These are phyloP conservation scores for Slavum lentiscoides DNA, from an alignment of 2,888 invertebrate species.

Conservation along the genomic window DNA sequence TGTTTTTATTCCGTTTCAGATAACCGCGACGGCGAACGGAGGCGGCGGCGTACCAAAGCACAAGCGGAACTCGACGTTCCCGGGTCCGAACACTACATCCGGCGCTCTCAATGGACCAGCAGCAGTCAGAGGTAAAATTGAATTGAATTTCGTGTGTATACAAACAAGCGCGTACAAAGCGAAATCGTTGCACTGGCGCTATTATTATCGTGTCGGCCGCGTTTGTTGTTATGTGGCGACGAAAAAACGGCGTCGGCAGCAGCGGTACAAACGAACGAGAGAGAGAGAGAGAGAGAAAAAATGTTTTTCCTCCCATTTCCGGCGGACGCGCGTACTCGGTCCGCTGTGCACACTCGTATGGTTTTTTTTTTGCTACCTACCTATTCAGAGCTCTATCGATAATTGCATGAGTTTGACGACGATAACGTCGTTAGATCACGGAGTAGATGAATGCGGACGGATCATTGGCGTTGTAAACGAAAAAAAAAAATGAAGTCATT, in stretches of 20 bases:
- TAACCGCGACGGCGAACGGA: slow-evolving; percentile 35
- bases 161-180: neutral
- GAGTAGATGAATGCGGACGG: too few relatives aligned
- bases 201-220: neutral
- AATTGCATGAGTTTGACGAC: too few relatives aligned
- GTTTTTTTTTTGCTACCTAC: too few relatives aligned
- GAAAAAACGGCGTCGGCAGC: too few relatives aligned
- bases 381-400: neutral
- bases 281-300: too few relatives aligned
- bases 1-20: slow-evolving; percentile 1
- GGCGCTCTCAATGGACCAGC: slow-evolving; percentile 43
- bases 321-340: slow-evolving; percentile 19
- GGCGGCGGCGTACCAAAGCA: slow-evolving; percentile 29
- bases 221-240: too few relatives aligned
- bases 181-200: too few relatives aligned
- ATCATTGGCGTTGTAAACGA: too few relatives aligned
- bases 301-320: slow-evolving; percentile 2
- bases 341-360: too few relatives aligned
- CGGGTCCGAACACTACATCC: slow-evolving; percentile 49
- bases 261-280: too few relatives aligned
- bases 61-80: slow-evolving; percentile 52
- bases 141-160: slow-evolving; percentile 11
- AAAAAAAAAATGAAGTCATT: too few relatives aligned
- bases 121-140: slow-evolving; percentile 38
- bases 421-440: too few relatives aligned